Base-by-base conservation (phyloP, 2,113 vertebrate genomes). In the Hemiprocne comata region DNA sequence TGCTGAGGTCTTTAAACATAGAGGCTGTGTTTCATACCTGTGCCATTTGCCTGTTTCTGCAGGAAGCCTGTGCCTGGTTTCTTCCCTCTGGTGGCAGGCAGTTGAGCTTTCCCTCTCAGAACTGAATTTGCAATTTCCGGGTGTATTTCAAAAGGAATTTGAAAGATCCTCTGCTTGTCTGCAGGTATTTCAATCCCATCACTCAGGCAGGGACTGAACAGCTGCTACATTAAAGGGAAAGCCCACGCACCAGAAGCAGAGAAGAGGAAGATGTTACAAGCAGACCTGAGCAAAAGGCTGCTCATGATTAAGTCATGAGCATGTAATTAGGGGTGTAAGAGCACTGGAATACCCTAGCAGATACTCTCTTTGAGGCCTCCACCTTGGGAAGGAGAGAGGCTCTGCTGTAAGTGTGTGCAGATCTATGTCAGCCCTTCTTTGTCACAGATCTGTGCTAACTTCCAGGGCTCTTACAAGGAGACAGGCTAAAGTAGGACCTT, bases 251-350 rank as follows among this genome's bases (percentile, higher is more conserved):
- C 94, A 96, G 89, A 85, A 85, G 73, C 76, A 16, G 80, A 85
- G 79, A 74, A 80, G 88, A 89, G 79, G 74, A 97, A 96, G 96
- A 95, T 84, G 90, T 92, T 97, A 97, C 83, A 94, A 97, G 95
- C 80, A 94, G 81, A 96, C 92, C 92, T 34, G 86, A 95, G 95
- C 86, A 87, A 95, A 90, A 90, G 93, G 72, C 95, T 96, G 90
- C 89, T 97, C 61, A 97, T 97, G 96, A 97, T 97, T 96, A 95
- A 96, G 87, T 93, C 88, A 97, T 97, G 96, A 95, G 93, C 81
- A 92, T 64, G 87, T 97, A 98, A 97, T 98, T 95, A 97, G 86
- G 95, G 60, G 85, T 88, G 64, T 78, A 85, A 94, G 76, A 97
- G 92, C 88, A 91, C 77, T 85, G 60, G 91, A 95, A 97, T 95